A percentile compares a stretch with the other conserved stretches of the same genome.
Conservation (phyloP, 1,140 invertebrate species). For the Anoplolepis gracilipes region DNA sequence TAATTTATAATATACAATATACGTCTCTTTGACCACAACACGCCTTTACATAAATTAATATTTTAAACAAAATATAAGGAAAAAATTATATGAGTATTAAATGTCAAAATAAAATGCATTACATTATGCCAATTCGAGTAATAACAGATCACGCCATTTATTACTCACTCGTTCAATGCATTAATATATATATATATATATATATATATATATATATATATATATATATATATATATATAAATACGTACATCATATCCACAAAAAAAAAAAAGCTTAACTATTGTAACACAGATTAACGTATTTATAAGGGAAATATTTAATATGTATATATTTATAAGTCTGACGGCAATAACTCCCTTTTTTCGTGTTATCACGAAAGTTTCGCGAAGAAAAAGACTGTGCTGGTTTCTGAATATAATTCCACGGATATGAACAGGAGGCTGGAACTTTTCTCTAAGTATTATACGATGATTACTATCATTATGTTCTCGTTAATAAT, state of each 20-base stretch:
- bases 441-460: constrained; percentile 14
- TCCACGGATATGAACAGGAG: not conserved
- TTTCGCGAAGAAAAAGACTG: constrained; percentile 6
- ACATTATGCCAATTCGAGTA: constrained; percentile 38
- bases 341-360: not conserved
- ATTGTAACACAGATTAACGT: constrained; percentile 25
- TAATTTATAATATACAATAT: constrained; percentile 54
- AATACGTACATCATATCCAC: not conserved
- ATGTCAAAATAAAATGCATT: constrained; percentile 67
- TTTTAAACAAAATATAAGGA: constrained; percentile 45
- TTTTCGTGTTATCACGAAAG: not conserved
- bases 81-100: constrained; percentile 67
- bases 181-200: constrained; percentile 23
- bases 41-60: constrained; percentile 50
- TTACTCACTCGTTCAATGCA: not conserved
- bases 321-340: constrained; percentile 22
- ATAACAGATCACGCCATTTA: constrained; percentile 17
- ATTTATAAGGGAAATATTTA: constrained; percentile 17
- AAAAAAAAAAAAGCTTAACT: constrained; percentile 28
- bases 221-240: constrained; percentile 32
- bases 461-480: not conserved
- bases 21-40: constrained; percentile 4
- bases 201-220: constrained; percentile 19
- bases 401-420: constrained; percentile 9
- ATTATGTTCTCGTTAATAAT: constrained; percentile 15